phyloP scores from a whole-genome alignment of 1,140 invertebrate genomes.

The Diorhabda elongata region DNA sequence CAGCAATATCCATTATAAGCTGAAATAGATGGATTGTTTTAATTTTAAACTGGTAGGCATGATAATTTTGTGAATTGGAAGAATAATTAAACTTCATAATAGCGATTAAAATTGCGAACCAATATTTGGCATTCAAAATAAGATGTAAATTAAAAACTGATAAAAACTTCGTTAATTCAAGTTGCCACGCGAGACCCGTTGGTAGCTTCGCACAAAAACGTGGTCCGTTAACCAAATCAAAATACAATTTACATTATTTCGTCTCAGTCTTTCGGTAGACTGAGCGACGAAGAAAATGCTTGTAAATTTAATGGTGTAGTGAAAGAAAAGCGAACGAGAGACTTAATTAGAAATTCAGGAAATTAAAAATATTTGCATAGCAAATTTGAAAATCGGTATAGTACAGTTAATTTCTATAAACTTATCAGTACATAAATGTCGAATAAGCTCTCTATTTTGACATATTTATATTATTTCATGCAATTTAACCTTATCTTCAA shows the following conservation, averaged over 20 bases:
- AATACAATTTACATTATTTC: constrained; percentile 11
- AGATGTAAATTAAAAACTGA: constrained; percentile 11
- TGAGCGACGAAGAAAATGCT: constrained; percentile 6
- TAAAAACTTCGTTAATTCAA: constrained; percentile 15
- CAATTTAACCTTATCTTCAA: no score
- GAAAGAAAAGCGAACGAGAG: not conserved
- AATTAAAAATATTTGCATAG: constrained; percentile 10
- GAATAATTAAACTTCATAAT: no score
- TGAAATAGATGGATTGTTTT: no score
- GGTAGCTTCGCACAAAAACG: constrained; percentile 4
- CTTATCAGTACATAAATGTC: no score
- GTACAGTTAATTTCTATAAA: no score
- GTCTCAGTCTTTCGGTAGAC: not conserved
- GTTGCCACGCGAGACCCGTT: constrained; percentile 1
- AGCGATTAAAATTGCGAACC: not conserved
- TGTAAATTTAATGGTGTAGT: constrained; percentile 5
- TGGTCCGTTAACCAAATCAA: constrained; percentile 6
- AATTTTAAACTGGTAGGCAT: no score
- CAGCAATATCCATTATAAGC: no score
- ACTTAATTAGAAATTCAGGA: constrained; percentile 13
- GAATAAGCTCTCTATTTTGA: no score
- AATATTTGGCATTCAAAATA: constrained; percentile 9
- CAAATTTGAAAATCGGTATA: not conserved
- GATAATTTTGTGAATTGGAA: no score
- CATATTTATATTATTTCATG: no score